A percentile compares a stretch with the other conserved stretches of the same genome.
Conservation (phyloP, 2,888 invertebrate species). For the Latheticus oryzae region DNA sequence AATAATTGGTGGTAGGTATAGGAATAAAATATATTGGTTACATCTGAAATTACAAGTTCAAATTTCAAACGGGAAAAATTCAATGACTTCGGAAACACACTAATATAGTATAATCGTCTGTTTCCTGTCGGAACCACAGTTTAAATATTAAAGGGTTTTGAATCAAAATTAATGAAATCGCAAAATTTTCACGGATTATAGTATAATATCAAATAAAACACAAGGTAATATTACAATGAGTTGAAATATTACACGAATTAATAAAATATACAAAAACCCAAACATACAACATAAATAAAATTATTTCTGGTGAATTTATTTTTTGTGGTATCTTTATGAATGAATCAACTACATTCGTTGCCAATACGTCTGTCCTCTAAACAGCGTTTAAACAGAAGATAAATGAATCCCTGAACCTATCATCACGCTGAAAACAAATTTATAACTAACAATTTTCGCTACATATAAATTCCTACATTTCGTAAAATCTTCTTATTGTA, state of each 20-base stretch:
- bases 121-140: constrained; percentile 17
- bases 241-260: no score
- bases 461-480: constrained; percentile 17
- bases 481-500: no score
- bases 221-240: no score
- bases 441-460: constrained; percentile 12
- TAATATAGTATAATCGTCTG: constrained; percentile 9
- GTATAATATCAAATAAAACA: no score
- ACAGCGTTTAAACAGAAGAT: constrained; percentile 16
- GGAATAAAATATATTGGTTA: no score
- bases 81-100: constrained; percentile 9
- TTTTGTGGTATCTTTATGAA: constrained; percentile 29
- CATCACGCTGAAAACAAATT: constrained; percentile 16
- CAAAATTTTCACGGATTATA: no score
- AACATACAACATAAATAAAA: no score
- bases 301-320: no score
- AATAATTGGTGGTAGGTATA: no score
- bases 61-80: no score
- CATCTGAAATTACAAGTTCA: no score
- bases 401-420: constrained; percentile 15
- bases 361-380: constrained; percentile 10
- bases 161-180: constrained; percentile 1
- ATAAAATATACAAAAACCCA: no score
- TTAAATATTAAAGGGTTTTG: constrained; percentile 2
- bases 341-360: constrained; percentile 9